phyloP scores from a whole-genome alignment of 1,140 invertebrate species.

The Propsilocerus akamusi region DNA sequence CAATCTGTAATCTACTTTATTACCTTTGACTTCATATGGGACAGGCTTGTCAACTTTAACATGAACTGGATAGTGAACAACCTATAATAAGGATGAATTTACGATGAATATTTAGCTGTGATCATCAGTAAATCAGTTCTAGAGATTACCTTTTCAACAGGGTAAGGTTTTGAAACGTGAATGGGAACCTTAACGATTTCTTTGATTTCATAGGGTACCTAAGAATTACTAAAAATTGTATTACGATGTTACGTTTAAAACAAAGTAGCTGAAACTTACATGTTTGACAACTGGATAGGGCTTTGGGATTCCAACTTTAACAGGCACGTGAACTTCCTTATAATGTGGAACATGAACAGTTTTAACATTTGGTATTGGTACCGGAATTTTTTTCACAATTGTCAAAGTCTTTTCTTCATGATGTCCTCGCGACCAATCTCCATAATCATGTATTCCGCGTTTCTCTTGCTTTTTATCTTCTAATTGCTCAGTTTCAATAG shows the following conservation, averaged over 20 bases:
- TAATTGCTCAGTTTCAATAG: slow-evolving; percentile 24
- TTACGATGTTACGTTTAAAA: too few relatives aligned
- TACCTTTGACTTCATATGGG: slow-evolving; percentile 33
- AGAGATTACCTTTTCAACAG: slow-evolving; percentile 35
- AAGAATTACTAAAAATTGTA: too few relatives aligned
- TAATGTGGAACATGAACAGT: slow-evolving; percentile 41
- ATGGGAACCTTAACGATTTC: slow-evolving; percentile 44
- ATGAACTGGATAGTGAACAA: slow-evolving; percentile 26
- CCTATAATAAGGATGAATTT: too few relatives aligned
- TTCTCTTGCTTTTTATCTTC: slow-evolving; percentile 51
- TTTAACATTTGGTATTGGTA: slow-evolving; percentile 41
- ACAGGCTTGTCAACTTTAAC: slow-evolving; percentile 33
- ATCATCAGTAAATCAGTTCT: too few relatives aligned
- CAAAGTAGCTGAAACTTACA: slow-evolving; percentile 11
- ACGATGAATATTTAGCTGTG: too few relatives aligned
- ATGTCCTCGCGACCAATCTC: slow-evolving; percentile 9
- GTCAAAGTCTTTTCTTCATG: slow-evolving; percentile 31
- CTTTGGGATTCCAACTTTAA: slow-evolving; percentile 39
- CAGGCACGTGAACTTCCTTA: slow-evolving; percentile 39
- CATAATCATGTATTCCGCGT: slow-evolving; percentile 33
- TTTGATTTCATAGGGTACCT: slow-evolving; percentile 35
- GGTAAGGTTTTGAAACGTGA: slow-evolving; percentile 34
- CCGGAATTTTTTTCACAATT: slow-evolving; percentile 33
- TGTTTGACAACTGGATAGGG: slow-evolving; percentile 39
- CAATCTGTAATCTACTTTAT: not conserved